Conservation (phyloP, 2,888 invertebrate species). For the Drosophila anomalata region DNA sequence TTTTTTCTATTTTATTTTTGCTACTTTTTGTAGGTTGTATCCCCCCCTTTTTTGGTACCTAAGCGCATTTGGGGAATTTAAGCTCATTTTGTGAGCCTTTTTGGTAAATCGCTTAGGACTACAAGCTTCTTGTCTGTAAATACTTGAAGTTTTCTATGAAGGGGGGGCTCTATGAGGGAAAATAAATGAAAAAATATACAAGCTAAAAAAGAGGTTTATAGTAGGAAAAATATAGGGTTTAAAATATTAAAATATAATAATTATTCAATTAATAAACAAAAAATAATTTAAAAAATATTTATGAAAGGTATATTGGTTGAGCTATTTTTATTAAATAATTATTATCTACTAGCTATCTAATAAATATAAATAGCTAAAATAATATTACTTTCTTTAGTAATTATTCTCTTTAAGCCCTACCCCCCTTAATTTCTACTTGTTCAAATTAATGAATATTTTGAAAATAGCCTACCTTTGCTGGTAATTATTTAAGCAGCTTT, state of each 20-base stretch:
- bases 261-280: no score
- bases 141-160: not conserved
- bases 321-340: no score
- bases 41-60: conserved; percentile 22
- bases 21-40: conserved; percentile 1
- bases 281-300: no score
- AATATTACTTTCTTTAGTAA: no score
- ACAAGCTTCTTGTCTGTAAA: conserved; percentile 1
- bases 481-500: conserved; percentile 4
- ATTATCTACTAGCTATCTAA: no score
- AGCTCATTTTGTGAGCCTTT: conserved; percentile 55
- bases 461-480: not conserved
- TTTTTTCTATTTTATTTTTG: not conserved
- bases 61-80: conserved; percentile 58
- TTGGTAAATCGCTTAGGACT: conserved; percentile 32
- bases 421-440: no score
- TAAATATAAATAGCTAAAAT: no score
- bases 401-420: no score
- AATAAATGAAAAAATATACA: not conserved
- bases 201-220: no score
- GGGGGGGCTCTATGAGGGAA: not conserved
- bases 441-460: not conserved
- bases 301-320: no score
- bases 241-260: no score
- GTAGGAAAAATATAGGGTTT: no score